A percentile compares a stretch with the other conserved stretches of the same genome.
Evolutionary conservation across 2,113 vertebrate genomes (phyloP).

Genomic region (Pogonocichla stellata): DNA sequence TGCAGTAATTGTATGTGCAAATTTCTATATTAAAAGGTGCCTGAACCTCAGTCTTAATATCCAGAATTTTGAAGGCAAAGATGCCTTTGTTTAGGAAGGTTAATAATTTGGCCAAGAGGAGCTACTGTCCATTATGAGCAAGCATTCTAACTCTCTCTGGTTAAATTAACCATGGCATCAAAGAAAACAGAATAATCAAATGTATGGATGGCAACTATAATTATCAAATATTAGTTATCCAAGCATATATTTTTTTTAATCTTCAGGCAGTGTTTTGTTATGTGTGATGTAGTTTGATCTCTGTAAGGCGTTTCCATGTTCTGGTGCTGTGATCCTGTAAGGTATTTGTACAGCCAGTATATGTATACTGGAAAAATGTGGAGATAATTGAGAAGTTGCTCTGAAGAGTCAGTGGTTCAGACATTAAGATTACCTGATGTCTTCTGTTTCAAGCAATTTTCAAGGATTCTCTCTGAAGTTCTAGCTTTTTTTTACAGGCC

Average conservation of each 20-base stretch:
- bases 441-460: not conserved
- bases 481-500: not conserved
- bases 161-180: not conserved
- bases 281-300: not conserved
- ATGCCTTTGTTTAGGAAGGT: not conserved
- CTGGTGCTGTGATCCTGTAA: not conserved
- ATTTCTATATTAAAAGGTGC: not conserved
- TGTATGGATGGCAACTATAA: not conserved
- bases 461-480: not conserved
- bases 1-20: not conserved
- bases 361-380: not conserved
- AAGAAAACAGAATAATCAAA: not conserved
- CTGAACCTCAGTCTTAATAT: not conserved
- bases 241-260: not conserved
- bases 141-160: rapidly evolving
- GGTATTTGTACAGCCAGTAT: not conserved
- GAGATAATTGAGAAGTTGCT: not conserved
- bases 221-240: not conserved
- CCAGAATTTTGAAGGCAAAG: not conserved
- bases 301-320: not conserved
- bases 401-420: not conserved
- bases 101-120: not conserved
- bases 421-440: not conserved
- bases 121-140: not conserved
- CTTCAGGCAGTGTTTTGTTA: not conserved